phyloP scores from a whole-genome alignment of 2,797 vertebrate genomes.

The Glyptemys insculpta region DNA sequence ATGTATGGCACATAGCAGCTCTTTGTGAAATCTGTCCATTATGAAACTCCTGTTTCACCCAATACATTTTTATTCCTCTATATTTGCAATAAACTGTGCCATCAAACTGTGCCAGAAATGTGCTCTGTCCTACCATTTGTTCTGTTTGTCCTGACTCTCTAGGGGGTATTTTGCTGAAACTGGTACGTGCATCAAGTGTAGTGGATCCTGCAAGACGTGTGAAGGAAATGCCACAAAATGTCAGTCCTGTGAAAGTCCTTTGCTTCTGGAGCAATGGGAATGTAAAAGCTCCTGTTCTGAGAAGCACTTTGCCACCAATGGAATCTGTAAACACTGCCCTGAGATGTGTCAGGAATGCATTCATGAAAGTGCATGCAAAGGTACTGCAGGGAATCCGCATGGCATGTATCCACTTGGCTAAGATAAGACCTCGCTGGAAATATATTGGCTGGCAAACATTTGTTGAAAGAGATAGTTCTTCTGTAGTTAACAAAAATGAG shows the following conservation, averaged over 20 bases:
- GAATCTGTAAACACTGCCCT: slow-evolving; percentile 87
- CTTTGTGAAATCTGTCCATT: not conserved
- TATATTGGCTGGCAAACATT: not conserved
- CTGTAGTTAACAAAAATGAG: not conserved
- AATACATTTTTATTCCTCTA: not conserved
- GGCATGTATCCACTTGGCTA: not conserved
- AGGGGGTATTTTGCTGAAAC: slow-evolving; percentile 87
- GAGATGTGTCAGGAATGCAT: slow-evolving; percentile 86
- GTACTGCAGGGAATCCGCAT: slow-evolving; percentile 71
- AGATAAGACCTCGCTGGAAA: not conserved
- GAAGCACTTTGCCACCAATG: slow-evolving; percentile 80
- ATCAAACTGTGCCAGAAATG: not conserved
- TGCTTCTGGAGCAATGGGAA: slow-evolving; percentile 79
- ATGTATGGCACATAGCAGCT: not conserved
- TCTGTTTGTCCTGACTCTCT: slow-evolving; percentile 22
- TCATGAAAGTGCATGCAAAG: slow-evolving; percentile 84
- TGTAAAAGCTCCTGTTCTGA: slow-evolving; percentile 86
- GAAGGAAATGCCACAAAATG: slow-evolving; percentile 82
- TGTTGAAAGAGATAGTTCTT: not conserved
- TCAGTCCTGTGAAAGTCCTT: slow-evolving; percentile 82
- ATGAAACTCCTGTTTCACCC: not conserved
- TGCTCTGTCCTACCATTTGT: not conserved
- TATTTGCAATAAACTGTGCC: not conserved
- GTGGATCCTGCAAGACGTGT: slow-evolving; percentile 85
- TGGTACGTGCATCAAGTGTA: slow-evolving; percentile 79